Base-by-base conservation (phyloP, 1,140 invertebrate genomes). In the Oryctes rhinoceros region DNA sequence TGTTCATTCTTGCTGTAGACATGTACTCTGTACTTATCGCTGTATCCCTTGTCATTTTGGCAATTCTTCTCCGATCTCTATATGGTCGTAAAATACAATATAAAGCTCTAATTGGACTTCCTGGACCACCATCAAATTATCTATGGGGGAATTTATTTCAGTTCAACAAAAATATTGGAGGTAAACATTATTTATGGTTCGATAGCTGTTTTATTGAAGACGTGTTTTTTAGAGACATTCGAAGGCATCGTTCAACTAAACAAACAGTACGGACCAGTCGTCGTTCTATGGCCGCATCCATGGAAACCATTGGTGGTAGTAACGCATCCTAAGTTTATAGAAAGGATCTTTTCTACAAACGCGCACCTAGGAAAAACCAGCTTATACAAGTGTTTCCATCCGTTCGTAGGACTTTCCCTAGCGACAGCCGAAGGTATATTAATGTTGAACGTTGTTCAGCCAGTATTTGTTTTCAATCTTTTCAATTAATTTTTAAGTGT, bases 381-480 rank as follows among this genome's bases (percentile, higher is more conserved):
- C 2, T 47, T 76, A 0, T 76, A 76, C 47, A n/a, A 76, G 15
- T n/a, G 47, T 15, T 18, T 76, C 18, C 47, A 76, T 2, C 75
- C 37, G 35, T 76, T 76, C 18, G 37, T 76, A 24, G 75, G 75
- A 13, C 18, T 18, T 5, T 44, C 39, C 18, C 18, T 76, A 10
- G 75, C 20, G 37, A 76, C 75, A 47, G 15, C 37, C 7, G 47
- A 76, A 15, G 75, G 75, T 76, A 76, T 47, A 48, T 74, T 9
- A n/a, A n/a, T n/a, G n/a, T n/a, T n/a, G n/a, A n/a, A n/a, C n/a
- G n/a, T n/a, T n/a, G n/a, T n/a, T n/a, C n/a, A n/a, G n/a, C n/a
- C n/a, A n/a, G n/a, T n/a, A n/a, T n/a, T n/a, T n/a, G n/a, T n/a
- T n/a, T n/a, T n/a, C n/a, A n/a, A n/a, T n/a, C n/a, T n/a, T n/a